These are phyloP conservation scores for Mylabris sibirica DNA, from an alignment of 2,888 invertebrate genomes.

Conservation along the genomic window DNA sequence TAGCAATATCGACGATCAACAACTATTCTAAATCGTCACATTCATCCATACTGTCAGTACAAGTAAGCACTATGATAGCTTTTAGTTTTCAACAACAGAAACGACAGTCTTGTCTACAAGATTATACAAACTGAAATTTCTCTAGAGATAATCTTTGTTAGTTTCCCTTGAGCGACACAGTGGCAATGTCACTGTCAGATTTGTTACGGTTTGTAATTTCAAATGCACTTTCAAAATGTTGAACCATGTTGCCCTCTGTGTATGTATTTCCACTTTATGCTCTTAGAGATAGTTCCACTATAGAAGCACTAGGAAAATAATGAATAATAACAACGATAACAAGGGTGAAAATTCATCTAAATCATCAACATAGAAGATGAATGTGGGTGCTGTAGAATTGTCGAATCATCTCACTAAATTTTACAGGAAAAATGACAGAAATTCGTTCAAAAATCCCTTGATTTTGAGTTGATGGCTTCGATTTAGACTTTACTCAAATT, in stretches of 20 bases:
- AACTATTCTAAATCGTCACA: constrained; percentile 33
- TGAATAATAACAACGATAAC: constrained; percentile 1
- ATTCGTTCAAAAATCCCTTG: constrained; percentile 43
- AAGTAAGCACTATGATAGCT: constrained; percentile 26
- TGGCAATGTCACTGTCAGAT: constrained; percentile 42
- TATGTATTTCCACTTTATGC: background rate
- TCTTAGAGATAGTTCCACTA: background rate
- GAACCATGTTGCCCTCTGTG: background rate
- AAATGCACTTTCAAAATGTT: constrained; percentile 24
- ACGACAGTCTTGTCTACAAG: constrained; percentile 42
- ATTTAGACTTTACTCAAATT: constrained; percentile 49
- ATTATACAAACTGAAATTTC: constrained; percentile 57
- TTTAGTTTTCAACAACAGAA: constrained; percentile 8
- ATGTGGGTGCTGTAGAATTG: background rate
- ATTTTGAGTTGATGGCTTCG: constrained; percentile 44
- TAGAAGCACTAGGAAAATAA: background rate
- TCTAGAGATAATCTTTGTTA: constrained; percentile 46
- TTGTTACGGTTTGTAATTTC: constrained; percentile 47
- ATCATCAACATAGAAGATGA: background rate
- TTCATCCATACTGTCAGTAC: constrained; percentile 37
- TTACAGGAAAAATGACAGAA: background rate
- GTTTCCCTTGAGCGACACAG: constrained; percentile 27
- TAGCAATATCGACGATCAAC: background rate
- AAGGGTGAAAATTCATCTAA: background rate
- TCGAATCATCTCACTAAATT: background rate